Percentiles rank a stretch among this genome's conserved stretches.
Conservation (phyloP, 2,888 invertebrate genomes). For the Penaeus monodon region DNA sequence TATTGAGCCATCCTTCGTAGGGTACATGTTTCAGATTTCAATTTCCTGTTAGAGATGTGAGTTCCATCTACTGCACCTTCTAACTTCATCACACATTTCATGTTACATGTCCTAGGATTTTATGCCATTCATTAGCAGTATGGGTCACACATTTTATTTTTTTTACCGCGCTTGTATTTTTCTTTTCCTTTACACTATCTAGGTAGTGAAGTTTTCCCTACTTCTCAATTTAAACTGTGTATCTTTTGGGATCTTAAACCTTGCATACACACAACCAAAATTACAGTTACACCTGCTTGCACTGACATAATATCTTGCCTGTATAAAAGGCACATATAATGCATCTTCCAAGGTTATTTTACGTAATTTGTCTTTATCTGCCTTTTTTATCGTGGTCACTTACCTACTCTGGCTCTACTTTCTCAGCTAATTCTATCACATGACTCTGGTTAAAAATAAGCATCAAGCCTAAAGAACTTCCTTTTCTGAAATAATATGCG, state of each 20-base stretch:
- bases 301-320: not conserved
- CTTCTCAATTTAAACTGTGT: not conserved
- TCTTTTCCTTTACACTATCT: too few relatives aligned
- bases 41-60: too few relatives aligned
- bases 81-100: not conserved
- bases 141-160: too few relatives aligned
- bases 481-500: slow-evolving; percentile 5
- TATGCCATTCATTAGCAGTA: not conserved
- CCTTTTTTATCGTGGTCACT: not conserved
- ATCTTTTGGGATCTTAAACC: not conserved
- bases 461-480: not conserved
- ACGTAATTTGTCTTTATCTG: not conserved
- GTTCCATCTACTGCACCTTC: too few relatives aligned
- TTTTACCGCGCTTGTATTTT: too few relatives aligned
- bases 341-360: not conserved
- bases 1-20: not conserved
- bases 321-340: not conserved
- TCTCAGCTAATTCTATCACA: not conserved
- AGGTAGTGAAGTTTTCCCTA: too few relatives aligned
- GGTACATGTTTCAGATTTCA: not conserved
- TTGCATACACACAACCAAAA: not conserved
- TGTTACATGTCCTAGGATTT: not conserved
- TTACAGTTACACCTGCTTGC: not conserved
- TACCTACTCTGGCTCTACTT: not conserved
- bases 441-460: not conserved